Base-by-base conservation (phyloP, 37 sponge, comb jelly and placozoan genomes). In the Theonella swinhoei region DNA sequence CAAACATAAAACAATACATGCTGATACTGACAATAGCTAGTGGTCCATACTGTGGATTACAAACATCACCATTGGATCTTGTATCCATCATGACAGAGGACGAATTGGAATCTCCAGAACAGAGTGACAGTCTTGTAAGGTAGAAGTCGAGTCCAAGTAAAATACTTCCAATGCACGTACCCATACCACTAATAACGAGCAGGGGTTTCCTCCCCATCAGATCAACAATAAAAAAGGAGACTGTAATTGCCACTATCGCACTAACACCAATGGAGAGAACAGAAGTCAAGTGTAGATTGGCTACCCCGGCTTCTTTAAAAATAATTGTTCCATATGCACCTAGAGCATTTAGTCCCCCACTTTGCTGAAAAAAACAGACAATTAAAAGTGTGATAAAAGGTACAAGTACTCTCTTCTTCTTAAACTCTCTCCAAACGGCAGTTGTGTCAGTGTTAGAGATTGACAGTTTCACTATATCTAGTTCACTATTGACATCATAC, bases 181-280 rank as follows among this genome's bases (percentile, higher is more conserved):
- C 70, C 37, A 65, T 35, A 5, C 69, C 43, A 64, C 92, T 77
- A 3, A 86, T 23, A 29, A 89, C 34, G 0, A 95, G 90, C 24
- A 89, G 42, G 34, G 79, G 29, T 23, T 91, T 88, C 28, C 96
- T 30, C 37, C 96, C 96, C 64, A 92, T 32, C 1, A 58, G n/a
- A 28, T 95, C 96, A 23, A 92, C 79, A 0, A 95, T 2, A n/a
- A 92, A 62, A 3, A 72, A n/a, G 1, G 88, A 41, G 25, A 92
- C 23, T 36, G 79, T 1, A 31, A 73, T 83, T 4, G 61, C 72
- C 1, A 86, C 62, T 1, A 86, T 0, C 36, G 3, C 59, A 30
- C 70, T 38, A 26, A 62, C 60, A 20, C 88, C 92, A 72, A 80
- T 37, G 30, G 67, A 25, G 7, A 85, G 25, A 1, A 62, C 22